Conservation (phyloP, 2,113 vertebrate genomes). For the Thamnaconus septentrionalis region DNA sequence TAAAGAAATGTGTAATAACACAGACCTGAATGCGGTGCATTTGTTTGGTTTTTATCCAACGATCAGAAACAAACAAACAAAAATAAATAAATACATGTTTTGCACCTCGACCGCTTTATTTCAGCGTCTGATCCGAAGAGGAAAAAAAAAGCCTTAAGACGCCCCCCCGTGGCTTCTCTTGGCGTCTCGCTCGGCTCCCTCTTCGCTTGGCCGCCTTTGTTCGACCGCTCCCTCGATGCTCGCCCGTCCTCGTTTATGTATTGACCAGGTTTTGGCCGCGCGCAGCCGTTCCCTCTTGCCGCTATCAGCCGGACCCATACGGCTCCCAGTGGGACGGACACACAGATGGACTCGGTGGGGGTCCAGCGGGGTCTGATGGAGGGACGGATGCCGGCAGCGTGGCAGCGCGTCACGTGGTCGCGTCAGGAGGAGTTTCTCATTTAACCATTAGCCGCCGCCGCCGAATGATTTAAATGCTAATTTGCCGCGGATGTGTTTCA, state of each 20-base stretch:
- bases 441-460: conserved; percentile 45
- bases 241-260: conserved; percentile 41
- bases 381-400: conserved; percentile 6
- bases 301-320: conserved; percentile 47
- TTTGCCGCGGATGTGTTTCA: conserved; percentile 41
- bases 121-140: too few relatives aligned
- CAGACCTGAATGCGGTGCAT: too few relatives aligned
- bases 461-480: conserved; percentile 63
- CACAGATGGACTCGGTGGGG: conserved; percentile 36
- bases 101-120: too few relatives aligned
- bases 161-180: too few relatives aligned
- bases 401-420: conserved; percentile 61
- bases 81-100: too few relatives aligned
- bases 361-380: conserved; percentile 35
- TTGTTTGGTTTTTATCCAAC: too few relatives aligned
- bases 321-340: conserved; percentile 62
- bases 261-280: conserved; percentile 63
- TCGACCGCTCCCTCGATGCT: conserved; percentile 4
- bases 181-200: background rate
- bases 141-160: too few relatives aligned
- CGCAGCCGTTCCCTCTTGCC: conserved; percentile 44
- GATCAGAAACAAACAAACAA: too few relatives aligned
- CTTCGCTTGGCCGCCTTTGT: background rate
- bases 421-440: conserved; percentile 57
- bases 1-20: too few relatives aligned